phyloP scores from a whole-genome alignment of 2,888 invertebrate genomes.

The Noctua comes region DNA sequence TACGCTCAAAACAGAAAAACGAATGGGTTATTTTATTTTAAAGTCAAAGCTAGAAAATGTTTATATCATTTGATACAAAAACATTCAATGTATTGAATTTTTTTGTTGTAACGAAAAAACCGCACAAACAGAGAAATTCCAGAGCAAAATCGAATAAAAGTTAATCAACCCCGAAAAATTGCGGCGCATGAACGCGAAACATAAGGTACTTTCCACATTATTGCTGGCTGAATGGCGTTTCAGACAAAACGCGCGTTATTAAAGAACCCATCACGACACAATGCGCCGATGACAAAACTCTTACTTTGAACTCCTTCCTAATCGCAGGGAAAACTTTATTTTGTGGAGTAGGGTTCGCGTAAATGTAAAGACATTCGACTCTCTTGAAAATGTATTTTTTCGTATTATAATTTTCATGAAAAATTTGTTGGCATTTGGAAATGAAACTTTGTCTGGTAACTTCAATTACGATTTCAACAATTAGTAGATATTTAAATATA shows the following conservation, averaged over 20 bases:
- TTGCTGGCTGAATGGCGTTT: constrained; percentile 48
- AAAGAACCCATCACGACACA: constrained; percentile 82
- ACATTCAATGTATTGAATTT: no score
- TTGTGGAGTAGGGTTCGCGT: constrained; percentile 70
- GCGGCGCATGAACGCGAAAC: constrained; percentile 27
- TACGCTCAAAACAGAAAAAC: background rate
- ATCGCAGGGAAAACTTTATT: constrained; percentile 89
- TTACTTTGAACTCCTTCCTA: constrained; percentile 88
- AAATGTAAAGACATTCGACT: constrained; percentile 61
- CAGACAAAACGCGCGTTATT: constrained; percentile 78
- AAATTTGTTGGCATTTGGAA: background rate
- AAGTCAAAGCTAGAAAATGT: background rate
- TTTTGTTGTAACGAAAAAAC: no score
- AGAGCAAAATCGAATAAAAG: constrained; percentile 26
- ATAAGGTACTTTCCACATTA: constrained; percentile 59
- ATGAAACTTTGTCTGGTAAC: background rate
- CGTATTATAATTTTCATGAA: background rate
- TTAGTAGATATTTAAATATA: background rate
- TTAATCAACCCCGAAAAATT: constrained; percentile 52
- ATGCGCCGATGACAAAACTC: constrained; percentile 87
- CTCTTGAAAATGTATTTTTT: background rate
- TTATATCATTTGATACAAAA: background rate
- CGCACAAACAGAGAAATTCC: background rate
- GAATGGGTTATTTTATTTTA: background rate
- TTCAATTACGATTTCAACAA: background rate